Conservation (phyloP, 2,888 invertebrate species). For the Drosophila cognata region DNA sequence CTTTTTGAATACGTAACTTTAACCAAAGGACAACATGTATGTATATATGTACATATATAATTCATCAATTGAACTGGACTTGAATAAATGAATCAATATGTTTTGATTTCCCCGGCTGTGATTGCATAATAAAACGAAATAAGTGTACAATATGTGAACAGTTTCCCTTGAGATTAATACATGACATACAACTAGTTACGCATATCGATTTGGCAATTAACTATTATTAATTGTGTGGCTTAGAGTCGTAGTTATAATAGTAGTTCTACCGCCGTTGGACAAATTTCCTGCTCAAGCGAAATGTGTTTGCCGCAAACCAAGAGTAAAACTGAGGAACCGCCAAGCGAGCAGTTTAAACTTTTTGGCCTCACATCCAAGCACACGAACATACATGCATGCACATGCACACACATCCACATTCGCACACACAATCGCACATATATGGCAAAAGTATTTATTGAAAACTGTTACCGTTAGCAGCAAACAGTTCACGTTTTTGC, state of each 20-base stretch:
- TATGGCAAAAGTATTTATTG: constrained; percentile 75
- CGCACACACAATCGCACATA: constrained; percentile 28
- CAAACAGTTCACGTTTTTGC: constrained; percentile 56
- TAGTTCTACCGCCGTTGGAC: constrained; percentile 17
- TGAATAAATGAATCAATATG: constrained; percentile 14
- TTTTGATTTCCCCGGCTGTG: neutral
- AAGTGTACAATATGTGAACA: neutral
- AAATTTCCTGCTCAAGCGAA: constrained; percentile 48
- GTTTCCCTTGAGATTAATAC: constrained; percentile 18
- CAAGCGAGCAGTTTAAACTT: constrained; percentile 75
- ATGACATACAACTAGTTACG: constrained; percentile 6
- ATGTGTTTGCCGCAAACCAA: constrained; percentile 49
- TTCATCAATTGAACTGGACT: constrained; percentile 2
- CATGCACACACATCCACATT: constrained; percentile 1
- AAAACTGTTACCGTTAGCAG: constrained; percentile 79
- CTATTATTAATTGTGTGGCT: constrained; percentile 3
- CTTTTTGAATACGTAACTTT: neutral
- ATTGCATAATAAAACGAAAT: constrained; percentile 18
- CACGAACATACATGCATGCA: constrained; percentile 30
- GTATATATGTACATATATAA: neutral
- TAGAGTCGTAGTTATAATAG: neutral
- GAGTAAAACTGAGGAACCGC: constrained; percentile 61
- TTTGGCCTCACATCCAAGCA: constrained; percentile 47
- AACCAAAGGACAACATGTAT: neutral
- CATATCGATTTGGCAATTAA: constrained; percentile 28